Evolutionary conservation across 2,797 vertebrate genomes (phyloP), one percentile per base, ranked within the genome.

Genomic region (Chaenodraco wilsoni): DNA sequence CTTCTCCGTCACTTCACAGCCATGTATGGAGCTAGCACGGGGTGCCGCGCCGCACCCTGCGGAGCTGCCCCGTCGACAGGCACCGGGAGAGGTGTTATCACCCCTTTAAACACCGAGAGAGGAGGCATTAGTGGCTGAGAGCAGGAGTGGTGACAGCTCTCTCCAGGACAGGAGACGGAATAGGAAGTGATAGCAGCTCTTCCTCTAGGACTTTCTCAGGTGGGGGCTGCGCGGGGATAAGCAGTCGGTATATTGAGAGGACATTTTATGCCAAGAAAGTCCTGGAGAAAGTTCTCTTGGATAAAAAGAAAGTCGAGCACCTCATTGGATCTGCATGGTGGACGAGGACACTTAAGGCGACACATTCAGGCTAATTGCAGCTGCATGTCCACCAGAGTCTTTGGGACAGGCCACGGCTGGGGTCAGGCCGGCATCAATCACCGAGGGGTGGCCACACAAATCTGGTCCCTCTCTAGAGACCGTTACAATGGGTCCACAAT

Each of bases 331-430:
- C 0, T 51, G 0, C 4, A 5, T 43, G 27, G 17, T 71, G 73
- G 91, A 90, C 58, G 81, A 46, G 40, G 62, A 74, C 75, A 72
- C 63, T 90, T 62, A 65, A 91, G 92, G 78, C 85, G 93, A 94
- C 87, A 94, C 93, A 94, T 95, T 91, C 76, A 76, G 91, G 89
- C 94, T 96, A 96, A 96, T 96, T 96, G 95, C 93, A 85, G 91
- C 90, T 91, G 90, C 83, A 27, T 80, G 91, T 90, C 93, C 92
- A 89, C 92, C 91, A 92, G 76, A 88, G 82, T 88, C 86, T 79
- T 76, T 86, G 82, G 88, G 89, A 73, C 83, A 78, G 3, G 64
- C 85, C 93, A 87, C 85, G 43, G 59, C 68, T 66, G 84, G 76
- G 93, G 88, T 90, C 90, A 92, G 91, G 83, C 82, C 86, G 81